Evolutionary conservation across 2,797 vertebrate species (phyloP).

Genomic region (Clarias platycephalus): DNA sequence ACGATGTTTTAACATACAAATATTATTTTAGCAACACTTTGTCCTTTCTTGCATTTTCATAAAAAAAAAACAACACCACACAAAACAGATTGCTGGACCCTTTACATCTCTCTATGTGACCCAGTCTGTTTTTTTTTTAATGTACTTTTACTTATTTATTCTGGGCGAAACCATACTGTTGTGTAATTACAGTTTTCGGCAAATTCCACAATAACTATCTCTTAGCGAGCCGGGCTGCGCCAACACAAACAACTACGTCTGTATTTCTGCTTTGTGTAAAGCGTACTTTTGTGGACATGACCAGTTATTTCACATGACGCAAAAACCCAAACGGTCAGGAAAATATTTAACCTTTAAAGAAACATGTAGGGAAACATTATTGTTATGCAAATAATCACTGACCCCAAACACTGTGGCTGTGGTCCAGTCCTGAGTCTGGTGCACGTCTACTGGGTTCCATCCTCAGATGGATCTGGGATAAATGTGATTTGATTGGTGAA

Average conservation of each 20-base stretch:
- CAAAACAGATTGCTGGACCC: neutral
- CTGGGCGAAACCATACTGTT: conserved; percentile 63
- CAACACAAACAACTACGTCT: conserved; percentile 64
- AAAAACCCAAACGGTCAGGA: conserved; percentile 27
- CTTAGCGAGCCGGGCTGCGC: conserved; percentile 60
- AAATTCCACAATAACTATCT: conserved; percentile 68
- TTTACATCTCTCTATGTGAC: conserved; percentile 56
- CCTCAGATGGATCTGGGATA: neutral
- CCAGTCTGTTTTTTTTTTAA: conserved; percentile 65
- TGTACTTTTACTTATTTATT: conserved; percentile 62
- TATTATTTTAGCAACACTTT: neutral
- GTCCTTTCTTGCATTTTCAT: neutral
- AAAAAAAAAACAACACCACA: neutral
- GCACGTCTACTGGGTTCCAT: neutral
- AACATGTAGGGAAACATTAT: neutral
- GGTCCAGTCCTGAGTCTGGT: neutral
- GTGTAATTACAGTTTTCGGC: conserved; percentile 66
- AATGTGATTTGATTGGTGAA: neutral
- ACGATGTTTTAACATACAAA: neutral
- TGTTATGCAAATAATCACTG: too few relatives aligned
- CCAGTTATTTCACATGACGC: neutral
- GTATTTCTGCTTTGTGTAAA: conserved; percentile 15
- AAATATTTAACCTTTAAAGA: conserved; percentile 47
- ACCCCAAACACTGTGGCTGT: neutral
- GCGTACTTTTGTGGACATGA: neutral